Evolutionary conservation across 2,797 vertebrate species (phyloP), one percentile per base, ranked within the genome.

Genomic region (Esox masquinongy): DNA sequence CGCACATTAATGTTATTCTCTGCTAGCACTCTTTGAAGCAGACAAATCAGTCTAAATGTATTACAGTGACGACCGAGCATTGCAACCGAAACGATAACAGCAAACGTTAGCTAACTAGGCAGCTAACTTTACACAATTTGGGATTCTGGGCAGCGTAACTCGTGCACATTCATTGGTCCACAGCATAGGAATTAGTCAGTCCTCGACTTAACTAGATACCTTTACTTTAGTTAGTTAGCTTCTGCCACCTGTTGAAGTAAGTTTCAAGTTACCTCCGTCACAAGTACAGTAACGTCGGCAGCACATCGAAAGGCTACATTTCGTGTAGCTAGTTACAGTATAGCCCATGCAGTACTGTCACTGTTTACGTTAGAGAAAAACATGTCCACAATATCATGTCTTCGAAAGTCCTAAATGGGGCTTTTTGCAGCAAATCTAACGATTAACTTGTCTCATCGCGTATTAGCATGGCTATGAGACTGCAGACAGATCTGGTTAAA

Each of bases 211-310:
- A 15, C 29, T 31, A 36, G 64, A 29, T 17, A 34, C 3, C 64
- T 19, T n/a, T 56, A n/a, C 64, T 19, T n/a, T 56, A n/a, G 19
- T 31, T 26, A 15, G 26, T 26, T 26, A 16, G 15, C 61, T 24
- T 14, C 15, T 67, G 24, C 31, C 69, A 56, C 63, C 59, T 72
- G 71, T 77, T 72, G 49, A 70, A 49, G 47, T 29, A 49, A 29
- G 6, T 50, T 24, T 76, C n/a, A 66, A 68, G 31, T 19, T 56
- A 15, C 31, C 70, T n/a, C 29, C 47, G 11, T 16, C 53, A 34
- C 43, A 16, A n/a, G 24, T 39, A 39, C 31, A 29, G 19, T 39
- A 34, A 67, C 15, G 7, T 19, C 56, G 9, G 24, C 12, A 61
- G 56, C 22, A 47, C 43, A 47, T 47, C 43, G 43, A 14, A 11